phyloP scores from a whole-genome alignment of 2,113 vertebrate genomes.

The Panthera leo region DNA sequence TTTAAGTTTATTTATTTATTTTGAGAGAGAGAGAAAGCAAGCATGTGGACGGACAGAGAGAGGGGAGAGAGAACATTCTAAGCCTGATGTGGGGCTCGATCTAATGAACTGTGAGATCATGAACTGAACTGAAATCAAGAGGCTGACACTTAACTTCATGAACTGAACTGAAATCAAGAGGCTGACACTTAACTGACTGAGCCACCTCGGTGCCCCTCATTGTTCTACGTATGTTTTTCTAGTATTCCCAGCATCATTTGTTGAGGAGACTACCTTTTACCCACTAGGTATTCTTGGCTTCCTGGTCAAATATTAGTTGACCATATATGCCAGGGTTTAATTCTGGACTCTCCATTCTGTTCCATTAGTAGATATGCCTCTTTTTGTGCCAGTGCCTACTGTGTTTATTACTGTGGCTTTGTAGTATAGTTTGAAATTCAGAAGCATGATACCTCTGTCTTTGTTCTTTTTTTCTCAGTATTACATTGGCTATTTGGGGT shows the following conservation, averaged over 20 bases:
- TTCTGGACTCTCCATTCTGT: not conserved
- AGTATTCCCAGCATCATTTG: not conserved
- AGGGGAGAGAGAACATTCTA: no score
- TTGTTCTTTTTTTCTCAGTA: not conserved
- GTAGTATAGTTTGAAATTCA: not conserved
- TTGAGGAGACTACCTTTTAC: not conserved
- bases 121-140: no score
- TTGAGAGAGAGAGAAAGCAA: no score
- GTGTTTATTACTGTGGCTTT: not conserved
- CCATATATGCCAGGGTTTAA: not conserved
- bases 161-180: no score
- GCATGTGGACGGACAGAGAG: no score
- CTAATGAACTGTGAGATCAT: no score
- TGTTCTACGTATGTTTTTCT: not conserved
- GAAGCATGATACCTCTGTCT: not conserved
- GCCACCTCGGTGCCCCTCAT: not conserved
- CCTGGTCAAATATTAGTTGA: not conserved
- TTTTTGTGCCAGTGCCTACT: not conserved
- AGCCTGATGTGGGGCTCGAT: no score
- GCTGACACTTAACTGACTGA: no score
- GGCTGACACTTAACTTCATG: no score
- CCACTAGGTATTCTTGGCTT: not conserved
- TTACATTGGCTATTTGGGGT: not conserved
- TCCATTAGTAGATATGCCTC: not conserved
- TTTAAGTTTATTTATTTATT: no score